phyloP scores from a whole-genome alignment of 2,797 vertebrate species.

The Arrhamphus sclerolepis region DNA sequence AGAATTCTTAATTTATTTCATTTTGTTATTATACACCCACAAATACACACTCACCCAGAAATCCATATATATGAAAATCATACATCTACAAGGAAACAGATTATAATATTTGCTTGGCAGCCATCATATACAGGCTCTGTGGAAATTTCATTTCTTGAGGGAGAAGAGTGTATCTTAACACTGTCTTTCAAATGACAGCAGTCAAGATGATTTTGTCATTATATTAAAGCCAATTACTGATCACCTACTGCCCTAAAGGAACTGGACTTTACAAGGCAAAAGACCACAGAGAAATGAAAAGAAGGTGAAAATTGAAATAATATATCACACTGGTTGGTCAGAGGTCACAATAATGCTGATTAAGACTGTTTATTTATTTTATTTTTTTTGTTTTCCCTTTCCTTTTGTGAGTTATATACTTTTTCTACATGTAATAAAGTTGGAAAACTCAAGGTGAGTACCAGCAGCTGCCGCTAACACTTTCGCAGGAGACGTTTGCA shows the following conservation, averaged over 20 bases:
- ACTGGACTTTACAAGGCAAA: conserved; percentile 14
- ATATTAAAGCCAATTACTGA: conserved; percentile 73
- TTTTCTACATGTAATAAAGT: not conserved
- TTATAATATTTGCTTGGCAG: conserved; percentile 73
- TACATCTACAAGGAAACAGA: conserved; percentile 67
- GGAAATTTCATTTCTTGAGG: conserved; percentile 77
- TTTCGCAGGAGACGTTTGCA: not conserved
- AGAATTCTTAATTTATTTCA: conserved; percentile 72
- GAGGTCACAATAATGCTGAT: too few species aligned
- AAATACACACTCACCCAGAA: conserved; percentile 31
- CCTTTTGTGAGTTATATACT: too few species aligned
- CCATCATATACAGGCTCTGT: conserved; percentile 60
- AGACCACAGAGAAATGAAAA: conserved; percentile 14
- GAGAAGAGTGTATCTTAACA: conserved; percentile 59
- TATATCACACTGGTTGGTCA: not conserved
- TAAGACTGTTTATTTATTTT: too few species aligned
- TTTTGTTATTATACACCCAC: conserved; percentile 58
- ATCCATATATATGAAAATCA: conserved; percentile 70
- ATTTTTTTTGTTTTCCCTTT: too few species aligned
- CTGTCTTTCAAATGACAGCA: conserved; percentile 60
- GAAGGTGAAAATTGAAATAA: not conserved
- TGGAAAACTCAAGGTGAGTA: not conserved
- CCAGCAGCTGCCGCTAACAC: not conserved
- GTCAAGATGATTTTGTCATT: conserved; percentile 70
- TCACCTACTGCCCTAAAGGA: conserved; percentile 45